Conservation (phyloP, 2,888 invertebrate species). For the Geophilus truncorum region DNA sequence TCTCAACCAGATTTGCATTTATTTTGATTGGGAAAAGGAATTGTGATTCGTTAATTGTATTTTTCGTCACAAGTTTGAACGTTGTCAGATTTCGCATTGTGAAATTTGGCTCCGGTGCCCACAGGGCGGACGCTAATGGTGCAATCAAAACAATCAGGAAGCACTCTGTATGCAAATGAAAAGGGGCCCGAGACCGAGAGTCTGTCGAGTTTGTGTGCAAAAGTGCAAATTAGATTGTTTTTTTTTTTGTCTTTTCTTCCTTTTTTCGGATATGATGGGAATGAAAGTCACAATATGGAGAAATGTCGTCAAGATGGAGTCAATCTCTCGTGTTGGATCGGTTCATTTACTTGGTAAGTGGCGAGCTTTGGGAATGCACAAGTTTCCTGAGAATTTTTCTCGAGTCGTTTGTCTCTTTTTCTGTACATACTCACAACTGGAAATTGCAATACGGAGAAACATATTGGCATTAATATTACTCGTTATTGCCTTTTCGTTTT, state of each 20-base stretch:
- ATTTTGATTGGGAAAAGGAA: not conserved
- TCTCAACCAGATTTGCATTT: not conserved
- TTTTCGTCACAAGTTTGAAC: not conserved
- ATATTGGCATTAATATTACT: conserved; percentile 20
- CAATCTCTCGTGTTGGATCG: conserved; percentile 15
- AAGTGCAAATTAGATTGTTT: conserved; percentile 22
- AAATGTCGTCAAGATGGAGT: conserved; percentile 17
- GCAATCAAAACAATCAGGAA: conserved; percentile 27
- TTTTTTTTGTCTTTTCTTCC: not conserved
- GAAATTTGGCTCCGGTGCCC: not conserved
- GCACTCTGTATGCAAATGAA: conserved; percentile 27
- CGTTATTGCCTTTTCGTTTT: not conserved
- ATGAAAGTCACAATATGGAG: conserved; percentile 15
- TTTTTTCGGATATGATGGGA: conserved; percentile 1
- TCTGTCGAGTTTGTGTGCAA: conserved; percentile 25
- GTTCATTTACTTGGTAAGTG: conserved; percentile 23
- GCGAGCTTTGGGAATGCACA: conserved; percentile 21
- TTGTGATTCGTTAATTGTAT: not conserved
- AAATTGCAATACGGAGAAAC: not conserved
- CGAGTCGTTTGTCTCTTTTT: not conserved
- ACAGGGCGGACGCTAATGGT: conserved; percentile 21
- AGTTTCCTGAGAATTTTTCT: not conserved
- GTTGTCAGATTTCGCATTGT: conserved; percentile 3
- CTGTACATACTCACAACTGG: not conserved
- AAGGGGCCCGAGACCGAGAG: not conserved